Evolutionary conservation across 2,797 vertebrate genomes (phyloP).

Genomic region (Halcyon leucocephala): DNA sequence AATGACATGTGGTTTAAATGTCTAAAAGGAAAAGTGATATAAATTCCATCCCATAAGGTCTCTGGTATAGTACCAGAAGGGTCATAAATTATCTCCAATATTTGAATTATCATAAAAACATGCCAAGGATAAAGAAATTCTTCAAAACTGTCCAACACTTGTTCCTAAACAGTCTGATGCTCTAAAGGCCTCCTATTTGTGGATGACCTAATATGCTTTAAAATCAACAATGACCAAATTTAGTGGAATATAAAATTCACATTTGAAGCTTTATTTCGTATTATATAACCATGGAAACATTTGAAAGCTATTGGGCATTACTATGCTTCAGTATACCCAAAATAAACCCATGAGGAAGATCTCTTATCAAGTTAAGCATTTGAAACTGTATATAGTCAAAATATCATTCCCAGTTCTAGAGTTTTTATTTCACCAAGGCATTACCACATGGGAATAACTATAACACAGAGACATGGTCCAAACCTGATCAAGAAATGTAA

Average conservation of each 20-base stretch:
- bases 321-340: background rate
- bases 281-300: background rate
- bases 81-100: conserved; percentile 30
- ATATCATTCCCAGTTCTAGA: background rate
- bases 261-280: background rate
- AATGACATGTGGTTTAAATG: conserved; percentile 69
- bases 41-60: conserved; percentile 44
- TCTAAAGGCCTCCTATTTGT: background rate
- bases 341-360: background rate
- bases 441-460: background rate
- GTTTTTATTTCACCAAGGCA: background rate
- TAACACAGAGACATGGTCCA: background rate
- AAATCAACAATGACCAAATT: background rate
- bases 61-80: background rate
- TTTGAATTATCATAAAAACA: conserved; percentile 13
- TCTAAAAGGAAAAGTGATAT: conserved; percentile 67
- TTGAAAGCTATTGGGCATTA: background rate
- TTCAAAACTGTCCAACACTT: conserved; percentile 13
- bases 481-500: background rate
- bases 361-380: background rate
- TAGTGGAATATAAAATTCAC: background rate
- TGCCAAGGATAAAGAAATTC: background rate
- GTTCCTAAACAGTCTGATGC: background rate
- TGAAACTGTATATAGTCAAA: background rate
- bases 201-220: background rate